Conservation (phyloP, 1,140 invertebrate species). For the Drosophila trapezifrons region DNA sequence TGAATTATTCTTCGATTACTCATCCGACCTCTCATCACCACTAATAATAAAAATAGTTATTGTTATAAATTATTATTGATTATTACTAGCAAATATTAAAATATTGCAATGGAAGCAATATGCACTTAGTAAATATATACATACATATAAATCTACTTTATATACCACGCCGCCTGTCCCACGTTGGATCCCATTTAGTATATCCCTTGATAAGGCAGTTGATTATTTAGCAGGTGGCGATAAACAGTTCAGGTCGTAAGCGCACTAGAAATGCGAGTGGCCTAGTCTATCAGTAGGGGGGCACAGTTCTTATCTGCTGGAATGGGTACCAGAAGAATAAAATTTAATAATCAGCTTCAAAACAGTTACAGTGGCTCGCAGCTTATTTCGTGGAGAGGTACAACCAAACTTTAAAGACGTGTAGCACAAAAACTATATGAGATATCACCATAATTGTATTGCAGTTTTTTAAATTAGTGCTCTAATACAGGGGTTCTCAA, state of each 20-base stretch:
- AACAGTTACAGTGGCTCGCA: too few relatives aligned
- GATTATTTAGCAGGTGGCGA: conserved; percentile 20
- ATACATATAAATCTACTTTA: not conserved
- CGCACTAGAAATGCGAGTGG: conserved; percentile 1
- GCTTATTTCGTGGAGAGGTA: too few relatives aligned
- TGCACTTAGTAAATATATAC: conserved; percentile 9
- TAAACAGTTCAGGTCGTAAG: conserved; percentile 4
- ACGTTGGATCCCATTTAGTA: not conserved
- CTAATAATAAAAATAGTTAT: not conserved
- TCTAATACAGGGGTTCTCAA: too few relatives aligned
- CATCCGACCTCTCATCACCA: not conserved
- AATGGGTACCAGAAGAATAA: too few relatives aligned
- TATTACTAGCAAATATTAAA: conserved; percentile 1
- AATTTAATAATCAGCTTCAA: not conserved
- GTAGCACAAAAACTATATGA: too few relatives aligned
- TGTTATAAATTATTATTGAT: not conserved
- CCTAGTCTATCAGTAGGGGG: conserved; percentile 34
- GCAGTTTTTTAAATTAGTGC: too few relatives aligned
- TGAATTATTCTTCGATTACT: not conserved
- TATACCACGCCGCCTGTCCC: not conserved
- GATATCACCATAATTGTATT: too few relatives aligned
- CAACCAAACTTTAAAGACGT: too few relatives aligned
- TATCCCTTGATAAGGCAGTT: conserved; percentile 6
- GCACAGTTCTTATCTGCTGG: conserved; percentile 26
- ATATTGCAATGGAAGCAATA: not conserved